Percentiles rank a stretch among this genome's conserved stretches.
Conservation (phyloP, 2,888 invertebrate genomes). For the Halictus quadricinctus region DNA sequence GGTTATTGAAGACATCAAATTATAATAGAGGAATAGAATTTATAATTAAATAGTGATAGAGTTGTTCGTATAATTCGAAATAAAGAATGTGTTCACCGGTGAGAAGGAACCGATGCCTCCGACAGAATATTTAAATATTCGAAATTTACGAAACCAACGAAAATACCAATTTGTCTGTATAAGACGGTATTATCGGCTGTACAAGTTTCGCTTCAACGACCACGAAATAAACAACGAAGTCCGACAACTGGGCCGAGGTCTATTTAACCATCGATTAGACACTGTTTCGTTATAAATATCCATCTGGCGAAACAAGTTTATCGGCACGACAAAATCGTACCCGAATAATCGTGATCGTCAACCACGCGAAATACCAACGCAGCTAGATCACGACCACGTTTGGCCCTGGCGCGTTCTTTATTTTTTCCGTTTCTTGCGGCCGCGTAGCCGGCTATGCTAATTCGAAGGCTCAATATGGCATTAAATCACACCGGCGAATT, state of each 20-base stretch:
- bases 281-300: neutral
- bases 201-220: neutral
- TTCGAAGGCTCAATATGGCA: constrained; percentile 58
- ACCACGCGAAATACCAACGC: constrained; percentile 55
- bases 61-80: too few species aligned
- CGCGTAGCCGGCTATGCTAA: constrained; percentile 60
- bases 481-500: constrained; percentile 57
- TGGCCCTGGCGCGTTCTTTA: constrained; percentile 27
- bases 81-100: too few species aligned
- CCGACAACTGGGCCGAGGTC: neutral
- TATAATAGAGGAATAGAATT: too few species aligned
- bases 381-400: constrained; percentile 59
- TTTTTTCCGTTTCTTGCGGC: constrained; percentile 42
- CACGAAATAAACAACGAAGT: neutral
- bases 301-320: neutral
- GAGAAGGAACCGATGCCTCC: too few species aligned
- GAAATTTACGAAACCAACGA: too few species aligned
- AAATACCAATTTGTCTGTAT: too few species aligned
- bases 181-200: too few species aligned
- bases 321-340: neutral
- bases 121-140: too few species aligned
- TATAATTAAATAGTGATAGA: too few species aligned
- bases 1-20: too few species aligned
- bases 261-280: neutral
- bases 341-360: constrained; percentile 17